A percentile compares a stretch with the other conserved stretches of the same genome.
phyloP scores from a whole-genome alignment of 2,888 invertebrate genomes.

The Erannis defoliaria region DNA sequence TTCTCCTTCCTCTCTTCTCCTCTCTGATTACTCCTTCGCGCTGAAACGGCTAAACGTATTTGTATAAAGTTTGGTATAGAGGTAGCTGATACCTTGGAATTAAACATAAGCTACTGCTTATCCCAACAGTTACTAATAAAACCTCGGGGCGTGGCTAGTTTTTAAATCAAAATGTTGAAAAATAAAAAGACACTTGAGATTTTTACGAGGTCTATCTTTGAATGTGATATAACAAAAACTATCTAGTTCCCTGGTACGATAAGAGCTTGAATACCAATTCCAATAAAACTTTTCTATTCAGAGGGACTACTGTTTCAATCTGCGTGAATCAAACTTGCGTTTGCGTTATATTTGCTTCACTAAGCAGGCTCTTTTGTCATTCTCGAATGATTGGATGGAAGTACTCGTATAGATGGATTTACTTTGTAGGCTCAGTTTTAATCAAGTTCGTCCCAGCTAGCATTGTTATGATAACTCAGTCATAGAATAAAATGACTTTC shows the following conservation, averaged over 20 bases:
- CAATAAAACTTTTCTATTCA: constrained; percentile 65
- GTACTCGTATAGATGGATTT: constrained; percentile 20
- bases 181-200: too few species aligned
- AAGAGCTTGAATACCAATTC: constrained; percentile 62
- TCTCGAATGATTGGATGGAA: constrained; percentile 16
- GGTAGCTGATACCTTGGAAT: too few species aligned
- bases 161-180: too few species aligned
- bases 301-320: constrained; percentile 61
- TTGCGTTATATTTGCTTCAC: constrained; percentile 61
- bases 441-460: neutral
- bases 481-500: too few species aligned
- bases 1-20: too few species aligned
- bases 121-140: too few species aligned
- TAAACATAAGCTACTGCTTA: too few species aligned
- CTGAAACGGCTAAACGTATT: too few species aligned
- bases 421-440: constrained; percentile 20
- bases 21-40: too few species aligned
- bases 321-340: constrained; percentile 64
- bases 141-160: too few species aligned
- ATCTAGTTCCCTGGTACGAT: constrained; percentile 48
- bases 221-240: constrained; percentile 21
- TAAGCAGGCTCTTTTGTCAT: constrained; percentile 43
- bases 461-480: too few species aligned
- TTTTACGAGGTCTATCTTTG: neutral
- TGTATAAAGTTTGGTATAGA: too few species aligned